Evolutionary conservation across 2,888 invertebrate genomes (phyloP).

Genomic region (Melanotus villosus): DNA sequence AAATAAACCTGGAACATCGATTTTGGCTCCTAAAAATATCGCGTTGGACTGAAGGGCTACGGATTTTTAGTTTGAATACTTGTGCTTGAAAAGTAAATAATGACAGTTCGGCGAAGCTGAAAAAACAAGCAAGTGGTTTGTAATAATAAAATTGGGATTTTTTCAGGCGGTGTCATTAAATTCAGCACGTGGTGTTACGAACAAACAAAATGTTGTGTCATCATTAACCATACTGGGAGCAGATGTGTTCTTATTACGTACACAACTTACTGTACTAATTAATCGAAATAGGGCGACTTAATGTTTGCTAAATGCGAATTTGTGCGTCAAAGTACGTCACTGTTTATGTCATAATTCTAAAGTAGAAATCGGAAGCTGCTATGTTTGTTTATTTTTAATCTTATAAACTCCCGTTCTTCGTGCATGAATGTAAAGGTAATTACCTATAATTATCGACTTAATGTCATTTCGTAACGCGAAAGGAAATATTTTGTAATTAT

Average conservation of each 20-base stretch:
- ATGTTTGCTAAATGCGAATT: background rate
- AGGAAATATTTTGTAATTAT: too few relatives aligned
- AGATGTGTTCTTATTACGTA: constrained; percentile 10
- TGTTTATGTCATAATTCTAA: background rate
- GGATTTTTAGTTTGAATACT: background rate
- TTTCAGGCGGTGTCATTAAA: background rate
- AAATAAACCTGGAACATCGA: background rate
- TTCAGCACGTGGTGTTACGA: constrained; percentile 11
- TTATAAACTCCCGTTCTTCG: too few relatives aligned
- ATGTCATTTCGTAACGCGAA: too few relatives aligned
- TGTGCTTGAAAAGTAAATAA: background rate
- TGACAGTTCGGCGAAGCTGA: background rate
- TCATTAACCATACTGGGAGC: background rate
- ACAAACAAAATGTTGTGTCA: constrained; percentile 4
- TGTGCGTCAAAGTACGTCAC: background rate
- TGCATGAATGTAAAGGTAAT: too few relatives aligned
- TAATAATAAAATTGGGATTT: background rate
- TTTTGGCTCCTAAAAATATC: background rate
- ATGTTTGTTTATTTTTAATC: too few relatives aligned
- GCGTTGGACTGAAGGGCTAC: background rate
- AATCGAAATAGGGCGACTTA: background rate
- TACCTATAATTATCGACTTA: too few relatives aligned
- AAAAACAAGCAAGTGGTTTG: background rate
- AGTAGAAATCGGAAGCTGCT: too few relatives aligned
- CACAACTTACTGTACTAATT: background rate